Evolutionary conservation across 2,113 vertebrate genomes (phyloP).

Genomic region (Mustelus asterias): DNA sequence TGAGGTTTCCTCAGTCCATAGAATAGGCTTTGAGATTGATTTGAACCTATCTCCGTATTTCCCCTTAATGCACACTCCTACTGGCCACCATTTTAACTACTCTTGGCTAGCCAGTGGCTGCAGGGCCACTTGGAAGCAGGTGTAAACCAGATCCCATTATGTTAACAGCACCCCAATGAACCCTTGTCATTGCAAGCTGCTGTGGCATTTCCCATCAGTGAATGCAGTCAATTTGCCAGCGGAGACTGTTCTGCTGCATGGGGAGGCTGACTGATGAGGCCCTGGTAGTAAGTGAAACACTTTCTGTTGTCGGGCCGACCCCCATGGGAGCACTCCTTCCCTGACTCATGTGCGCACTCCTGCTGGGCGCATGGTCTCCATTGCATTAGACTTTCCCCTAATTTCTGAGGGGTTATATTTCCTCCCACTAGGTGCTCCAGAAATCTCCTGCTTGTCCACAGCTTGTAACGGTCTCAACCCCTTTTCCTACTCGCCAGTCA

Average conservation of each 20-base stretch:
- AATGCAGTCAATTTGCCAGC: no score
- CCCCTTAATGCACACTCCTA: no score
- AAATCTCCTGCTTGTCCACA: not conserved
- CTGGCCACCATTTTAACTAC: not conserved
- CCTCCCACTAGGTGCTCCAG: no score
- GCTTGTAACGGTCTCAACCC: not conserved
- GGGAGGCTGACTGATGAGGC: no score
- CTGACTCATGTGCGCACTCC: no score
- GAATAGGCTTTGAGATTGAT: not conserved
- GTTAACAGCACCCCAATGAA: not conserved
- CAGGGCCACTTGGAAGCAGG: not conserved
- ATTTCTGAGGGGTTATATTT: not conserved
- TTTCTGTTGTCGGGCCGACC: not conserved
- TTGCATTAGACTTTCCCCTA: not conserved
- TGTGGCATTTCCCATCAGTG: not conserved
- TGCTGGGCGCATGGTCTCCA: not conserved
- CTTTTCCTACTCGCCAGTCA: not conserved
- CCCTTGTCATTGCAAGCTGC: no score
- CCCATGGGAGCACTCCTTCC: no score
- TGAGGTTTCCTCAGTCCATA: no score
- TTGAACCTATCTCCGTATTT: not conserved
- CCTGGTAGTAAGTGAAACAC: not conserved
- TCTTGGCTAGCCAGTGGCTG: not conserved
- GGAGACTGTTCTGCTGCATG: no score
- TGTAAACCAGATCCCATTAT: not conserved